Evolutionary conservation across 53 echinoderm and acorn worm species (phyloP).

Genomic region (Stichopus horrens): DNA sequence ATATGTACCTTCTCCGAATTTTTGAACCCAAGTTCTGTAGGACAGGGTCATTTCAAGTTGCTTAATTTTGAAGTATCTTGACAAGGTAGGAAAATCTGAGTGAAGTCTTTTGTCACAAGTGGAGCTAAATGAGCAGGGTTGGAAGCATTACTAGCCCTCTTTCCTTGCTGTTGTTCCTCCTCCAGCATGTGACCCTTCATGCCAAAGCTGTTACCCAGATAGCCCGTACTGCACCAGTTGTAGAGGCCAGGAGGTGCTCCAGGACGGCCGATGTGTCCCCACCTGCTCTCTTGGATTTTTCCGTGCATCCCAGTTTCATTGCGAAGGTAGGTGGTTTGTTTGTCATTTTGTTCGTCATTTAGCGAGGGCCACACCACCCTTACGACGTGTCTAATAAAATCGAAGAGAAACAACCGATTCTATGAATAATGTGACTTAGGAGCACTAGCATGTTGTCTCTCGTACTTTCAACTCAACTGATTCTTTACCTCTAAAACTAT

Average conservation of each 20-base stretch:
- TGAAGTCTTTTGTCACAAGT: too few species aligned
- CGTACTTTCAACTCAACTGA: too few species aligned
- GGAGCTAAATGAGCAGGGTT: too few species aligned
- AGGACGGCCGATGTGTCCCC: slow-evolving; percentile 77
- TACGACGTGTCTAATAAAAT: too few species aligned
- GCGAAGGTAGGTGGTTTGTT: slow-evolving; percentile 76
- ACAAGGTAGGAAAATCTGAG: too few species aligned
- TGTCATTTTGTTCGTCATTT: neutral
- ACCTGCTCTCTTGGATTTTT: slow-evolving; percentile 73
- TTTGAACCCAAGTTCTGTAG: neutral
- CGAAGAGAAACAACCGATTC: too few species aligned
- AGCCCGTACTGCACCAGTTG: slow-evolving; percentile 84
- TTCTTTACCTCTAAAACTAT: too few species aligned
- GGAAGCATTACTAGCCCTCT: neutral
- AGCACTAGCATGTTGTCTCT: too few species aligned
- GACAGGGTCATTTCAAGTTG: too few species aligned
- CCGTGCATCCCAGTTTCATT: slow-evolving; percentile 57
- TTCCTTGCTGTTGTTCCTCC: neutral
- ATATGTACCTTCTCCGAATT: neutral
- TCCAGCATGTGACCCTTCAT: slow-evolving; percentile 87
- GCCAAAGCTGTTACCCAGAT: slow-evolving; percentile 81
- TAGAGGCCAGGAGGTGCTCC: slow-evolving; percentile 63
- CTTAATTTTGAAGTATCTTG: too few species aligned
- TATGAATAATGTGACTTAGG: too few species aligned
- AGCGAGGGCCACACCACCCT: too few species aligned